Base-by-base conservation (phyloP, 2,797 vertebrate species). In the Dendrocincla fuliginosa region DNA sequence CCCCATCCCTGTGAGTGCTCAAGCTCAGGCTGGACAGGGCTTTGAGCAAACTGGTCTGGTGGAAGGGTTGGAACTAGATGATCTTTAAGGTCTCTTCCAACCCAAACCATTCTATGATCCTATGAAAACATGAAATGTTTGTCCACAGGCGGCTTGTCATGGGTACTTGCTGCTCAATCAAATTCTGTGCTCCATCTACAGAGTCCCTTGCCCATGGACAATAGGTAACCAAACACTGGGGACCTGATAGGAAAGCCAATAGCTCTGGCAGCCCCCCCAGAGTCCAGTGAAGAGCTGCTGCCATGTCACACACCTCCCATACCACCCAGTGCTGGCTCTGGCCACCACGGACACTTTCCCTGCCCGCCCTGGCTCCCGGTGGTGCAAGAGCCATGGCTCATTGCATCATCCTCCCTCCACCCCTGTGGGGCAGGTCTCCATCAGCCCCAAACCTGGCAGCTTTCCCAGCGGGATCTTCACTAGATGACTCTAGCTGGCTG, bases 251-350 rank as follows among this genome's bases (percentile, higher is more conserved):
- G 49, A 25, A 60, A 71, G 16, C 20, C 32, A 41, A 11, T 0
- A 55, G 53, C 24, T 74, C 32, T 71, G 44, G 25, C 24, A 79
- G 37, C 4, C 8, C 11, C 42, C 11, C 6, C 2, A 0, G 44
- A 64, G 42, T 60, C n/a, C 1, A 0, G 8, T 7, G 35, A 55
- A 16, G 39, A 84, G 60, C 8, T 41, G 44, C 74, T 82, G 55
- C 60, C 10, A 1, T 5, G 13, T 27, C 5, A 0, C 15, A 11
- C 30, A 32, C 12, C 3, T 0, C 24, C 52, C 2, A 1, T 39
- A 35, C 4, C 0, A 0, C 9, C n/a, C 55, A 24, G 70, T 0
- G 0, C 15, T 27, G 3, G 23, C 41, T 24, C 49, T 1, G 3
- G 69, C 16, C 67, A 53, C 63, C 41, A 3, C 0, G 2, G 90